A percentile compares a stretch with the other conserved stretches of the same genome.
Evolutionary conservation across 1,140 invertebrate species (phyloP).

Genomic region (Tetragonula clypearis): DNA sequence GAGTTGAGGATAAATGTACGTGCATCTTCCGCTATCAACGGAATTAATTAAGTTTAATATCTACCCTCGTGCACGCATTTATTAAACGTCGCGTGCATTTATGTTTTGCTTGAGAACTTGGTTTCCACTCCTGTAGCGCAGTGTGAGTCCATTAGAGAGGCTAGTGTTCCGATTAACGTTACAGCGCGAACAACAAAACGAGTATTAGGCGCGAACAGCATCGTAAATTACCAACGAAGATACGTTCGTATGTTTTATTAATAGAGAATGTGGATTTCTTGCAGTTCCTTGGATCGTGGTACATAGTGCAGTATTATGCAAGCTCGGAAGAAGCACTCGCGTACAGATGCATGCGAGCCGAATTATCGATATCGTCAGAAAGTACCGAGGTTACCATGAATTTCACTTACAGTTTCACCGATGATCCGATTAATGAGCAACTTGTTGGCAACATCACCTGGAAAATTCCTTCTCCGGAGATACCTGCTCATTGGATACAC

Average conservation of each 20-base stretch:
- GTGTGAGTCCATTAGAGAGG: background rate
- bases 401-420: constrained; percentile 91
- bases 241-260: background rate
- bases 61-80: background rate
- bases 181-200: constrained; percentile 36
- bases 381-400: constrained; percentile 88
- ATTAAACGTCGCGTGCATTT: background rate
- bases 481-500: constrained; percentile 92
- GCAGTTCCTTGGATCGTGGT: constrained; percentile 91
- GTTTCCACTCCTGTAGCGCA: no score
- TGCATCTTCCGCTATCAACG: background rate
- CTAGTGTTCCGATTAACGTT: constrained; percentile 45
- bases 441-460: constrained; percentile 93
- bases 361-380: constrained; percentile 84
- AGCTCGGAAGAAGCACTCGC: constrained; percentile 91
- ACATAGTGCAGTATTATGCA: constrained; percentile 92
- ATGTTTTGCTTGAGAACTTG: background rate
- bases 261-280: constrained; percentile 57
- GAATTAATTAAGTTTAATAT: background rate
- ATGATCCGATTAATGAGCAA: constrained; percentile 90
- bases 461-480: constrained; percentile 87
- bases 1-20: background rate
- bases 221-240: constrained; percentile 24
- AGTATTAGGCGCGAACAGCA: background rate
- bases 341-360: constrained; percentile 92